Percentiles rank a stretch among this genome's conserved stretches.
Evolutionary conservation across 1,140 invertebrate species (phyloP).

Genomic region (Apis florea): DNA sequence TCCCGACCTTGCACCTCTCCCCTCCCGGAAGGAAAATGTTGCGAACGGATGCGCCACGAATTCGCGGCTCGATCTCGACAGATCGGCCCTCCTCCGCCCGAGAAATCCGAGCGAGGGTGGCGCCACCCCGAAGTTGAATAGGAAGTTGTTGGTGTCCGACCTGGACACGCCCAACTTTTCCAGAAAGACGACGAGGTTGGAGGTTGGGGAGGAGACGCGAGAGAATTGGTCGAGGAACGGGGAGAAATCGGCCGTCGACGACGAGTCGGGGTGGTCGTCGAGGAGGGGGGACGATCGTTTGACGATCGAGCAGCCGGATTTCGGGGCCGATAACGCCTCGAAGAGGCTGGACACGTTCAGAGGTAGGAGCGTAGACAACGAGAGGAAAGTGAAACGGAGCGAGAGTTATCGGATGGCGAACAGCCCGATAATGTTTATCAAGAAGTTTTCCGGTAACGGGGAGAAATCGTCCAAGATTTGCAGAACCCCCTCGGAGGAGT

Average conservation of each 20-base stretch:
- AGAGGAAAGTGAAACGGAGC: constrained; percentile 87
- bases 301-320: constrained; percentile 20
- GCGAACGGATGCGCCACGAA: constrained; percentile 13
- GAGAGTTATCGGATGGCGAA: constrained; percentile 93
- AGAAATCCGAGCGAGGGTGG: constrained; percentile 64
- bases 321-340: background rate
- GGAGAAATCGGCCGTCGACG: background rate
- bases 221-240: background rate
- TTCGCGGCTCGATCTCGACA: constrained; percentile 45
- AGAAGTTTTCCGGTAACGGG: constrained; percentile 70
- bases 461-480: constrained; percentile 74
- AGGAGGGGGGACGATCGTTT: background rate
- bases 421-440: constrained; percentile 83
- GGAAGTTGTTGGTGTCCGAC: constrained; percentile 71
- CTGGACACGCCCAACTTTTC: constrained; percentile 66
- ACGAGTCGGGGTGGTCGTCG: background rate
- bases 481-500: constrained; percentile 79
- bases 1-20: too few species aligned
- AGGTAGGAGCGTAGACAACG: background rate
- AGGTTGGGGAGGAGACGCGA: background rate
- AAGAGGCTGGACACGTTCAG: constrained; percentile 46
- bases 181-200: constrained; percentile 27
- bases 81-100: constrained; percentile 62
- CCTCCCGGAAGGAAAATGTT: too few species aligned
- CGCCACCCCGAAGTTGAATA: constrained; percentile 73